Evolutionary conservation across 1,140 invertebrate genomes (phyloP), one percentile per base, ranked within the genome.

Genomic region (Atta texana): DNA sequence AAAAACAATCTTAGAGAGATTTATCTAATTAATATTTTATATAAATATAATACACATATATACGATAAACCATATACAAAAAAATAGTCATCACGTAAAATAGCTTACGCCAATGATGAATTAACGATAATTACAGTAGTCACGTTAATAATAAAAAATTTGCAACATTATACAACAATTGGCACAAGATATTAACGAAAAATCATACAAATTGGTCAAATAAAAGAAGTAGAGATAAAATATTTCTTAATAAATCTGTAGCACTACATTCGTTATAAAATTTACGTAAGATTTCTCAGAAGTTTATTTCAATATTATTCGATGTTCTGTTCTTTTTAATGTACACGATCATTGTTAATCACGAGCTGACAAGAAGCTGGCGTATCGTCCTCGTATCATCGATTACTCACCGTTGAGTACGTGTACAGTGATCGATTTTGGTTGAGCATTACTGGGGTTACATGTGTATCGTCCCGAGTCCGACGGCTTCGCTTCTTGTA

Each of bases 371-470:
- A 51, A 69, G 14, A 69, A 51, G 21, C 12, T 24, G 49, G 18
- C 24, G 16, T 0, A 21, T 16, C 34, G 34, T 39, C 24, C 2
- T 31, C 49, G 82, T 28, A 53, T 85, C 57, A 49, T 85, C 49
- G 84, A 94, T 93, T 93, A 96, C 97, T 97, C 96, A 98, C 98
- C 98, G 96, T 98, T 98, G 90, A 98, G 96, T 91, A 98, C 98
- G 94, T 98, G 98, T 85, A 98, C 98, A 74, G 97, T 97, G 90
- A 98, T 97, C 93, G 97, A 98, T 94, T 98, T 98, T 49, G 97
- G 96, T 95, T 98, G 97, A 90, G 98, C 97, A 95, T 98, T 98
- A 95, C 97, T 98, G 92, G 98, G 97, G 96, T 98, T 98, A 95
- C 97, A 98, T 92, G 97, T 97, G 95, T 98, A 98, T 87, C 96